phyloP scores from a whole-genome alignment of 2,888 invertebrate species.

The Scaptomyza cyrtandrae region DNA sequence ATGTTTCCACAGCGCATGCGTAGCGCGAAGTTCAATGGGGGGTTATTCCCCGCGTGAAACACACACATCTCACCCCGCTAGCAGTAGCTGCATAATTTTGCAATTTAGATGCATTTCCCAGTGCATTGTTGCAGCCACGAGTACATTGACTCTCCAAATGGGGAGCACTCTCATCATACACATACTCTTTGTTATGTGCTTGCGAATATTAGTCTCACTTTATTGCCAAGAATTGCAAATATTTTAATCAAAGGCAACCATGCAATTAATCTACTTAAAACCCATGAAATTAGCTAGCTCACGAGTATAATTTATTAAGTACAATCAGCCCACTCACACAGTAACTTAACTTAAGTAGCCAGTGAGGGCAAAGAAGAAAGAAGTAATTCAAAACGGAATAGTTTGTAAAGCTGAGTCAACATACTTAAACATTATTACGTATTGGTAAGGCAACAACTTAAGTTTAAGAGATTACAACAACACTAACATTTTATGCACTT shows the following conservation, averaged over 20 bases:
- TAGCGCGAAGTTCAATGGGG: conserved; percentile 30
- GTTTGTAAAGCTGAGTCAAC: too few relatives aligned
- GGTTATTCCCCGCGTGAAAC: conserved; percentile 2
- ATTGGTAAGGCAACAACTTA: too few relatives aligned
- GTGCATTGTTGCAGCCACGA: conserved; percentile 37
- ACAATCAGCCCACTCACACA: background rate
- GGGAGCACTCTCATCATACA: conserved; percentile 18
- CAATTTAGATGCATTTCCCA: conserved; percentile 62
- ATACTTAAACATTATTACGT: background rate
- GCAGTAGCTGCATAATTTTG: conserved; percentile 68
- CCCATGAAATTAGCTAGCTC: conserved; percentile 59
- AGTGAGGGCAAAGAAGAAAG: conserved; percentile 5
- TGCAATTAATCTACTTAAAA: conserved; percentile 64
- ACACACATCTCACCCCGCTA: background rate
- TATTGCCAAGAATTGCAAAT: conserved; percentile 48
- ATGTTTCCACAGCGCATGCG: conserved; percentile 53
- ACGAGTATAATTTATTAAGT: too few relatives aligned
- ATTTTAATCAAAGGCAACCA: conserved; percentile 10
- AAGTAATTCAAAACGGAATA: background rate
- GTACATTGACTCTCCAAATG: conserved; percentile 51
- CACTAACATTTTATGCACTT: too few relatives aligned
- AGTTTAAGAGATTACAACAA: too few relatives aligned
- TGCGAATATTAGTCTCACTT: conserved; percentile 23
- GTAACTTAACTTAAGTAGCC: background rate
- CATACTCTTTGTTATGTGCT: conserved; percentile 1